Evolutionary conservation across 2,113 vertebrate species (phyloP).

Genomic region (Sylvilagus bachmani): DNA sequence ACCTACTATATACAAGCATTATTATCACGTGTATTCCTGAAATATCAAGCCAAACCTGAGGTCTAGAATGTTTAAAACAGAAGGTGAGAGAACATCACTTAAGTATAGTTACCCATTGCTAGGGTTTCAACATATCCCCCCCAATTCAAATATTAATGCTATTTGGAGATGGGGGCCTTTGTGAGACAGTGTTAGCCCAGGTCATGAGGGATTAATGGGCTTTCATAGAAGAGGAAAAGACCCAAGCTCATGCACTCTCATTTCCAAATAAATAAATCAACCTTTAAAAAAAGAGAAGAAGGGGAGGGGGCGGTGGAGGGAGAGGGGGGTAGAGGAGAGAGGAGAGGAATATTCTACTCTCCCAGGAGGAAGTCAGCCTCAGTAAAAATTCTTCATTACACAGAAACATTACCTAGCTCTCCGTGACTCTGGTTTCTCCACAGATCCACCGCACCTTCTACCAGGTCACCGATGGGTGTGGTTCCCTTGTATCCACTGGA

Average conservation of each 20-base stretch:
- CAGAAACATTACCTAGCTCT: background rate
- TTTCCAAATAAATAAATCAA: background rate
- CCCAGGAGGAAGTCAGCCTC: background rate
- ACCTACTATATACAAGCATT: background rate
- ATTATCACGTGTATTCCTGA: background rate
- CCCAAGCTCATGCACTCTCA: background rate
- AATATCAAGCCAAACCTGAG: slow-evolving; percentile 46
- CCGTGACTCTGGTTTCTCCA: background rate
- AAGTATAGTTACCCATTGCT: background rate
- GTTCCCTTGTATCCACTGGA: background rate
- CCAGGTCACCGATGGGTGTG: background rate
- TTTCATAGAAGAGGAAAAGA: background rate
- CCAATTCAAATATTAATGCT: background rate
- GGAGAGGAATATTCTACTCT: background rate
- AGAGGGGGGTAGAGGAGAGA: too few species aligned
- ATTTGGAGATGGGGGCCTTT: background rate
- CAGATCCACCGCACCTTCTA: background rate
- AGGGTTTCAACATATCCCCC: background rate
- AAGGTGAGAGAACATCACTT: background rate
- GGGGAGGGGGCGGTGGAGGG: too few species aligned
- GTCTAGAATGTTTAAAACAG: background rate
- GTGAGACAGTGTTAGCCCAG: background rate
- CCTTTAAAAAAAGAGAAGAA: too few species aligned
- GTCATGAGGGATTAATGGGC: background rate
- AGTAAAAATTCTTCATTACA: background rate